These are phyloP conservation scores for Phymastichus coffea DNA, from an alignment of 1,140 invertebrate species.

Conservation along the genomic window DNA sequence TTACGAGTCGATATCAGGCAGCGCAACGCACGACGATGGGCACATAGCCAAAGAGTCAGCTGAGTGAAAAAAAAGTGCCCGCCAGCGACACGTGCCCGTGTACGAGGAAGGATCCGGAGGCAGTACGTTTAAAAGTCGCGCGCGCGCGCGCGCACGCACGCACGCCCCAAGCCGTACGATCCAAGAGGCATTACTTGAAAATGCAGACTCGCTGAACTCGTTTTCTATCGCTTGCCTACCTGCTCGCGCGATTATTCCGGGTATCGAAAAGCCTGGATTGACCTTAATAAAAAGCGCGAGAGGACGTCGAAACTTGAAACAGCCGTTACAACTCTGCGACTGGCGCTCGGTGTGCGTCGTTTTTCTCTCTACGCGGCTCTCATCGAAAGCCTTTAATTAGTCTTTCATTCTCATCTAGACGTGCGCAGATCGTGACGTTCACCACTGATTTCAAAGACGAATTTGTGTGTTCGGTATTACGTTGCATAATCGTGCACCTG, in stretches of 20 bases:
- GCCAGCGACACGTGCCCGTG: no score
- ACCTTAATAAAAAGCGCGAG: constrained; percentile 4
- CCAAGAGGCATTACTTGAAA: constrained; percentile 10
- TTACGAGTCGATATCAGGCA: no score
- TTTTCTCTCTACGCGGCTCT: no score
- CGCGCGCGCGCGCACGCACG: no score
- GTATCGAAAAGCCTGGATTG: background rate
- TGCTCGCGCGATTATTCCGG: background rate
- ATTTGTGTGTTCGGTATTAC: background rate
- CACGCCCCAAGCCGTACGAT: no score
- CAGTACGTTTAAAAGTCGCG: background rate
- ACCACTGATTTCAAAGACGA: background rate
- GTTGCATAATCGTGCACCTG: background rate
- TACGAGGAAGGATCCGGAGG: no score
- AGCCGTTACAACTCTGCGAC: background rate
- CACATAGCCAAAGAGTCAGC: no score
- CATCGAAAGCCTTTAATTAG: constrained; percentile 15
- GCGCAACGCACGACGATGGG: no score
- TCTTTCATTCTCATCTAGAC: background rate
- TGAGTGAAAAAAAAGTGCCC: no score
- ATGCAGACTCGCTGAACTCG: constrained; percentile 2
- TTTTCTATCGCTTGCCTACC: no score
- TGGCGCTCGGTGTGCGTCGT: no score
- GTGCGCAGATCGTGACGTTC: background rate
- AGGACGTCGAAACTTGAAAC: background rate